Evolutionary conservation across 2,113 vertebrate genomes (phyloP).

Genomic region (Formicarius rufipectus): DNA sequence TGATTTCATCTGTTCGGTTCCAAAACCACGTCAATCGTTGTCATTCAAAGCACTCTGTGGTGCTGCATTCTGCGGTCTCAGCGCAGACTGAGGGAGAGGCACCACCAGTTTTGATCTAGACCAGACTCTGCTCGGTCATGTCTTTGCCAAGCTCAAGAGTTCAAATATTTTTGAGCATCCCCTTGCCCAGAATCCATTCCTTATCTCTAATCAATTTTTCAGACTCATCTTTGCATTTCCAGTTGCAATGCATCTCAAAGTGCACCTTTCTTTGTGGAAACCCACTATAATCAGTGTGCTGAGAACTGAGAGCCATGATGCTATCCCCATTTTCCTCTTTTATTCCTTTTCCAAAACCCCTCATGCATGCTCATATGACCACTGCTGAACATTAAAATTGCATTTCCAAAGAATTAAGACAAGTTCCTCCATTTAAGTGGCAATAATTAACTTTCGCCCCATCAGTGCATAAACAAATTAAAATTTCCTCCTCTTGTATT

Average conservation of each 20-base stretch:
- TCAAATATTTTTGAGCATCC: not conserved
- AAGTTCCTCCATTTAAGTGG: not conserved
- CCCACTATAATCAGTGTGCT: not conserved
- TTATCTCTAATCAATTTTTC: not conserved
- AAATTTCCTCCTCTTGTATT: not conserved
- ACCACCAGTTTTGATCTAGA: not conserved
- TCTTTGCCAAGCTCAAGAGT: not conserved
- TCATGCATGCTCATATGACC: not conserved
- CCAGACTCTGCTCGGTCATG: not conserved
- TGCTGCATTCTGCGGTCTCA: accelerated
- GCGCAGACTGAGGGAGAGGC: not conserved
- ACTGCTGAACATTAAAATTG: not conserved
- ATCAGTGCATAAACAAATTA: not conserved
- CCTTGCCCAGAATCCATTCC: not conserved
- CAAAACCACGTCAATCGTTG: accelerated
- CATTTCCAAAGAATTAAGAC: not conserved
- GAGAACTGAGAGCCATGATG: not conserved
- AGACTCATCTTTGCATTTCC: not conserved
- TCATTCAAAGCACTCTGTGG: not conserved
- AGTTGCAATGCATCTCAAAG: not conserved
- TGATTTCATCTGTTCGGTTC: not conserved
- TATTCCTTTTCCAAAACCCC: not conserved
- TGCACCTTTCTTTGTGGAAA: not conserved
- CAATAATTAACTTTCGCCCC: not conserved
- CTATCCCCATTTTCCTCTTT: not conserved